These are phyloP conservation scores for Triplophysa dalaica DNA, from an alignment of 2,113 vertebrate genomes.

Conservation along the genomic window DNA sequence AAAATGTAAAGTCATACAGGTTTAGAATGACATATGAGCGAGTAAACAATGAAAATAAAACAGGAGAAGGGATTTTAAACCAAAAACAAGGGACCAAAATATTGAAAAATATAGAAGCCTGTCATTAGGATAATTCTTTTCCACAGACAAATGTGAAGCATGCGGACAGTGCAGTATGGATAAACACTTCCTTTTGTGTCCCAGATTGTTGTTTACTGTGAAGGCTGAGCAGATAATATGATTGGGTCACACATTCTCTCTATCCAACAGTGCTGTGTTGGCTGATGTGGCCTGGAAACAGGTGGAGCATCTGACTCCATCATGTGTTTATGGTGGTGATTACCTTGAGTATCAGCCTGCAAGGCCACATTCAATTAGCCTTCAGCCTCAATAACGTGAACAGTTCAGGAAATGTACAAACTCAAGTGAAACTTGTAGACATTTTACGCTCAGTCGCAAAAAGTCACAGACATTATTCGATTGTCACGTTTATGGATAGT, in stretches of 20 bases:
- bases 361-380: constrained; percentile 38
- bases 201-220: constrained; percentile 23
- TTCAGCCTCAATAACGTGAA: constrained; percentile 3
- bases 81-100: neutral
- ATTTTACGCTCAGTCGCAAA: neutral
- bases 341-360: constrained; percentile 12
- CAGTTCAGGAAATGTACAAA: neutral
- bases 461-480: constrained; percentile 4
- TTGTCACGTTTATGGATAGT: neutral
- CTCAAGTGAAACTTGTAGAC: neutral
- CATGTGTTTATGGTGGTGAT: constrained; percentile 26
- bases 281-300: constrained; percentile 46
- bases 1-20: too few relatives aligned
- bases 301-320: constrained; percentile 31
- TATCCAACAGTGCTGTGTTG: constrained; percentile 37
- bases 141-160: constrained; percentile 11
- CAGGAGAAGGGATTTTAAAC: neutral
- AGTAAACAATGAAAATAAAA: too few relatives aligned
- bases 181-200: neutral
- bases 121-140: constrained; percentile 29
- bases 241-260: constrained; percentile 23
- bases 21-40: too few relatives aligned
- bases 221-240: neutral
- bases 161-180: neutral
- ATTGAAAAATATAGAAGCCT: neutral